Percentiles rank a stretch among this genome's conserved stretches.
Conservation (phyloP, 2,113 vertebrate species). For the Plestiodon gilberti region DNA sequence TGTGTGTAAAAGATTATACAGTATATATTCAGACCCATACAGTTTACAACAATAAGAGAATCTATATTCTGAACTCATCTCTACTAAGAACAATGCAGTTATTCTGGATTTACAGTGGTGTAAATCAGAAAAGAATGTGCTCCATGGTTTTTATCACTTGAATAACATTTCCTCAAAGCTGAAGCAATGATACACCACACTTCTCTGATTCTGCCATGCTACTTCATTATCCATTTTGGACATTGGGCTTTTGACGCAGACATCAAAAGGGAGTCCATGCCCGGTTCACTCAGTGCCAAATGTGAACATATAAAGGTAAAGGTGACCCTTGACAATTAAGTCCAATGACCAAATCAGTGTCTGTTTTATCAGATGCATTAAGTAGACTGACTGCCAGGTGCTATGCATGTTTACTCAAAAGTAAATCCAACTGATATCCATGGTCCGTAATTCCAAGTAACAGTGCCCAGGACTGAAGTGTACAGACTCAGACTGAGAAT, state of each 20-base stretch:
- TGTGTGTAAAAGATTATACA: neutral
- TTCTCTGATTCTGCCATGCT: neutral
- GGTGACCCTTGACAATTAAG: neutral
- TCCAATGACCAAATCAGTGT: neutral
- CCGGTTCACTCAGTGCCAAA: neutral
- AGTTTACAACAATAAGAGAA: slow-evolving; percentile 4
- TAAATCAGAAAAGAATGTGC: slow-evolving; percentile 3
- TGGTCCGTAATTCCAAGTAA: neutral
- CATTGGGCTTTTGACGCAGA: neutral
- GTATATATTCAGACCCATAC: neutral
- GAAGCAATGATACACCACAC: neutral
- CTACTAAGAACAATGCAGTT: neutral
- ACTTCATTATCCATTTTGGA: neutral
- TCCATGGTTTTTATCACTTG: slow-evolving; percentile 6
- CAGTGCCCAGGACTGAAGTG: neutral
- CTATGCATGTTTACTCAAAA: neutral
- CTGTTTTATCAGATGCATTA: slow-evolving; percentile 11
- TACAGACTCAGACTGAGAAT: too few species aligned
- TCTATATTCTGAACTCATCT: slow-evolving; percentile 23
- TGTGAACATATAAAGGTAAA: too few species aligned
- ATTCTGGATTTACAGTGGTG: slow-evolving; percentile 20
- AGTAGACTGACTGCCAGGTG: neutral
- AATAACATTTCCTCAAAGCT: slow-evolving; percentile 15
- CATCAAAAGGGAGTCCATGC: neutral
- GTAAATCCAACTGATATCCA: neutral